These are phyloP conservation scores for Petrocephalus sullivani DNA, from an alignment of 2,797 vertebrate species.

Conservation along the genomic window DNA sequence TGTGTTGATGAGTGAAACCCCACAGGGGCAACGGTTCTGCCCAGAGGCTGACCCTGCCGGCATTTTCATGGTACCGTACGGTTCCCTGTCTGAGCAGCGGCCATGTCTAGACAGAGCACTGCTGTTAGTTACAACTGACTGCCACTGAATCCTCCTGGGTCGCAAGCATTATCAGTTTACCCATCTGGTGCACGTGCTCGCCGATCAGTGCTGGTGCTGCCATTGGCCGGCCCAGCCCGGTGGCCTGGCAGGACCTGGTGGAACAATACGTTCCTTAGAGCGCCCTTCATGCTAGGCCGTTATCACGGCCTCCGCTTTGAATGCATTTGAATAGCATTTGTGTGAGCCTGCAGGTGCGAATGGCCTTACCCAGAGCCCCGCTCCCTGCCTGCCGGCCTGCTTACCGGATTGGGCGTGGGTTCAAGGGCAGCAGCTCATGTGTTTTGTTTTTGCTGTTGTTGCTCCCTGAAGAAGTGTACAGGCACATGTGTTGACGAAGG, in stretches of 20 bases:
- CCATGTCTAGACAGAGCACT: not conserved
- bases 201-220: not conserved
- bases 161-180: not conserved
- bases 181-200: not conserved
- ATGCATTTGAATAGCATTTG: constrained; percentile 20
- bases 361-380: not conserved
- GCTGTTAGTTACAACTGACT: not conserved
- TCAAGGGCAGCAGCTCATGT: not conserved
- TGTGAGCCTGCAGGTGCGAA: constrained; percentile 3
- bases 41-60: not conserved
- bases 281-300: not conserved
- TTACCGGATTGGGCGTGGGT: not conserved
- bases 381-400: not conserved
- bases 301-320: constrained; percentile 12
- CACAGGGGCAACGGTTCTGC: not conserved
- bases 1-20: not conserved
- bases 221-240: not conserved
- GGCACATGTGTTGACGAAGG: not conserved
- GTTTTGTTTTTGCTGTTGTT: too few species aligned
- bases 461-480: too few species aligned
- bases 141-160: not conserved
- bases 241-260: not conserved
- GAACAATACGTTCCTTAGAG: constrained; percentile 15
- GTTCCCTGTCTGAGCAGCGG: not conserved
- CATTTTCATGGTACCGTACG: not conserved